A percentile compares a stretch with the other conserved stretches of the same genome.
These are phyloP conservation scores for Dasypus novemcinctus DNA, from an alignment of 2,113 vertebrate species.

Conservation along the genomic window DNA sequence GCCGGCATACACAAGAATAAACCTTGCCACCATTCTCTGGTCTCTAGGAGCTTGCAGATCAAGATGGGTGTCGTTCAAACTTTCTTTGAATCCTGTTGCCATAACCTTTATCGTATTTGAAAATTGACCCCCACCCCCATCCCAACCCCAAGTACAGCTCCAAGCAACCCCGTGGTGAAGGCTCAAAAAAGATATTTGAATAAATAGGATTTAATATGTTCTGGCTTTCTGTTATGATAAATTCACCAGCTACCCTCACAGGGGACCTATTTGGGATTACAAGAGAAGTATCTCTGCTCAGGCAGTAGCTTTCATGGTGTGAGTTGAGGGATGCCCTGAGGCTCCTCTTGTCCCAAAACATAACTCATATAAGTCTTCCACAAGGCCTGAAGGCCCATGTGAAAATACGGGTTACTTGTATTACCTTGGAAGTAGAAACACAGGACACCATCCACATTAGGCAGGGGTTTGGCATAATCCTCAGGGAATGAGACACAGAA, in stretches of 20 bases:
- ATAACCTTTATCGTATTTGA: neutral
- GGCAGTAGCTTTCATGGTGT: neutral
- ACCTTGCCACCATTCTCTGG: neutral
- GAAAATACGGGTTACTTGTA: neutral
- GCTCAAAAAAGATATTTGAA: neutral
- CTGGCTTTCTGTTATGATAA: neutral
- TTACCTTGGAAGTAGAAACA: neutral
- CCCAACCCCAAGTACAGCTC: neutral
- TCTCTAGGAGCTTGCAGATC: neutral
- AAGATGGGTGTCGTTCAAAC: no score
- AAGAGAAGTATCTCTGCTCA: accelerated
- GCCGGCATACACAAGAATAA: neutral
- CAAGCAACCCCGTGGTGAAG: neutral
- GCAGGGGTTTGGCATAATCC: neutral
- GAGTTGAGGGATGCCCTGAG: neutral
- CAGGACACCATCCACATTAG: neutral
- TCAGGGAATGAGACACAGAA: neutral
- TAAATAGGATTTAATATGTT: neutral
- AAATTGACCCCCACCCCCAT: neutral
- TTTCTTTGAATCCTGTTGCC: neutral
- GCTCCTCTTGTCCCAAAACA: neutral
- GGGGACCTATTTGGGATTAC: neutral
- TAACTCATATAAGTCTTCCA: neutral
- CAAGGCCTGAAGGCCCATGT: neutral
- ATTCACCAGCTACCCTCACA: neutral